Conservation (phyloP, 2,888 invertebrate genomes). For the Cremastinae sp. region DNA sequence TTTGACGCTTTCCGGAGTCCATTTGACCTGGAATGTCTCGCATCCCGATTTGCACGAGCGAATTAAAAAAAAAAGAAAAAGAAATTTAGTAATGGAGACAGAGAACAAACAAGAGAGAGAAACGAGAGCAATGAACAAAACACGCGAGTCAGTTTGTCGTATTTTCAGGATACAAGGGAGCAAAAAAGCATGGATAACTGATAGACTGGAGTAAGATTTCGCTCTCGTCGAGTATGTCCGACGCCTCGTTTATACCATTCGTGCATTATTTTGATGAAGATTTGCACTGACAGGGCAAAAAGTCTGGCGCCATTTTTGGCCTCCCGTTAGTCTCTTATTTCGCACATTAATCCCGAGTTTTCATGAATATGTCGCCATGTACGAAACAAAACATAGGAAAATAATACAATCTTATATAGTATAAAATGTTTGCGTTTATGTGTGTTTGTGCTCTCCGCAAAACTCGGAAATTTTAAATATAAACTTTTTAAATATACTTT, state of each 20-base stretch:
- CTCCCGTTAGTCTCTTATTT: not conserved
- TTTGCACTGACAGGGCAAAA: slow-evolving; percentile 6
- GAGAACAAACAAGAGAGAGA: not conserved
- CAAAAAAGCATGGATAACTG: slow-evolving; percentile 40
- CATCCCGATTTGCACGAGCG: not conserved
- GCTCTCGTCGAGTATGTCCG: slow-evolving; percentile 54
- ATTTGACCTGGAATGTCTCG: too few relatives aligned
- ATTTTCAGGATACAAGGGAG: slow-evolving; percentile 8
- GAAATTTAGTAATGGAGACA: not conserved
- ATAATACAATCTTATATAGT: too few relatives aligned
- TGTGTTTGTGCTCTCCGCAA: too few relatives aligned
- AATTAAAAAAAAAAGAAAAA: not conserved
- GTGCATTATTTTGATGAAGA: slow-evolving; percentile 45
- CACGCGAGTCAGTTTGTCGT: slow-evolving; percentile 51
- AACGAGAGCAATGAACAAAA: slow-evolving; percentile 36
- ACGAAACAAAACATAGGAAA: too few relatives aligned
- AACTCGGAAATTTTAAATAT: too few relatives aligned
- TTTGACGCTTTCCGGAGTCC: too few relatives aligned
- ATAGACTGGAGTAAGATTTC: slow-evolving; percentile 28
- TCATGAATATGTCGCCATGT: too few relatives aligned
- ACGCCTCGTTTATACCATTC: slow-evolving; percentile 56
- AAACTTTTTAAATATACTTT: too few relatives aligned
- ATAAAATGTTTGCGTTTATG: too few relatives aligned
- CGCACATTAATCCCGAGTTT: not conserved
- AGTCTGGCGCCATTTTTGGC: not conserved